Conservation (phyloP, 1,140 invertebrate genomes). For the Goniozus legneri region DNA sequence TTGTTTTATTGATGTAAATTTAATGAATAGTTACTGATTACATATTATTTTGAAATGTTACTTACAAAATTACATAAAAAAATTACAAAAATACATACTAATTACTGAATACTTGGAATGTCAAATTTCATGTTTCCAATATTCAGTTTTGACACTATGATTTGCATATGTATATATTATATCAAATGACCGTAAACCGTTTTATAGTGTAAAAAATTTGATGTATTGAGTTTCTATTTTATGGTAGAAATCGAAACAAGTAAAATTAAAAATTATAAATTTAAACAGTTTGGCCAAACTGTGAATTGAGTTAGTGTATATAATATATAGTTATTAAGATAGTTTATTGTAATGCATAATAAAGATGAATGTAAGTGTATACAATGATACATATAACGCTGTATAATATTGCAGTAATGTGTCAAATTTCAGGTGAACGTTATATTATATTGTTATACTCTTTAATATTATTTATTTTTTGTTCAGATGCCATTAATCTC, state of each 20-base stretch:
- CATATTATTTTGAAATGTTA: slow-evolving; percentile 6
- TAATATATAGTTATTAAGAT: slow-evolving; percentile 5
- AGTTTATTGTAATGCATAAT: slow-evolving; percentile 6
- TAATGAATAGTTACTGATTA: slow-evolving; percentile 9
- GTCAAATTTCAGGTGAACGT: too few relatives aligned
- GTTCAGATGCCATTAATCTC: too few relatives aligned
- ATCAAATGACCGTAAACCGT: slow-evolving; percentile 6
- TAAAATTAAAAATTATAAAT: slow-evolving; percentile 1
- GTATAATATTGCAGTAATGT: not conserved
- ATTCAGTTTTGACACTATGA: slow-evolving; percentile 4
- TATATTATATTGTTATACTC: too few relatives aligned
- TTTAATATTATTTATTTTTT: too few relatives aligned
- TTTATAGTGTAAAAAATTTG: slow-evolving; percentile 20
- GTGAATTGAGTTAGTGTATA: slow-evolving; percentile 12
- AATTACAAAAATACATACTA: too few relatives aligned
- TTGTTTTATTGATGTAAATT: not conserved
- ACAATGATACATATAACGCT: slow-evolving; percentile 4
- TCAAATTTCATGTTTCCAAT: too few relatives aligned
- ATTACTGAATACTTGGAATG: too few relatives aligned
- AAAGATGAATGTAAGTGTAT: slow-evolving; percentile 1
- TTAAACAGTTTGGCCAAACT: slow-evolving; percentile 26
- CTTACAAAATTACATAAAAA: too few relatives aligned
- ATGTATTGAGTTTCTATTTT: slow-evolving; percentile 8
- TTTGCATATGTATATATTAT: slow-evolving; percentile 11
- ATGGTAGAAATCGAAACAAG: not conserved